Conservation (phyloP, 2,113 vertebrate species). For the Forbesichthys papilliferus region DNA sequence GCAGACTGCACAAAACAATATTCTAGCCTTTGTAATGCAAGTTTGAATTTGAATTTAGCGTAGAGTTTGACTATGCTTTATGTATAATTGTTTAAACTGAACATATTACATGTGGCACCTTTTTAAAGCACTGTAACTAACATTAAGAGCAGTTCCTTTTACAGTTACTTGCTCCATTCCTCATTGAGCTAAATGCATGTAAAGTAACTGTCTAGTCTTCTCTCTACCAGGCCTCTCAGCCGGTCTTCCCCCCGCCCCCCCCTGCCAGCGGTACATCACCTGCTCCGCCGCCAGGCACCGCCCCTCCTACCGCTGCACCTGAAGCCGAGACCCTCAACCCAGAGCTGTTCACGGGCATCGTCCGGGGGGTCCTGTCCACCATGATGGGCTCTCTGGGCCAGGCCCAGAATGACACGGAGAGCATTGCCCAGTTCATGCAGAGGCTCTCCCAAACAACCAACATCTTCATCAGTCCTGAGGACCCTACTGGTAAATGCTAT, state of each 20-base stretch:
- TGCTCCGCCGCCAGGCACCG: conserved; percentile 27
- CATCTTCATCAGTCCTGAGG: conserved; percentile 84
- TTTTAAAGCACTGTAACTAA: too few relatives aligned
- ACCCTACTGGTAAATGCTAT: conserved; percentile 74
- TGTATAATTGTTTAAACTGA: too few relatives aligned
- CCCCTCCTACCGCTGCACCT: conserved; percentile 25
- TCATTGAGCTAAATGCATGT: too few relatives aligned
- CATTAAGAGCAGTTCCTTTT: too few relatives aligned
- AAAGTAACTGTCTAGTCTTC: conserved; percentile 59
- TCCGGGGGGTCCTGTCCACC: conserved; percentile 87
- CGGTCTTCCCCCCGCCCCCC: conserved; percentile 23
- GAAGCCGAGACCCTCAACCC: conserved; percentile 79
- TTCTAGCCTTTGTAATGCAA: too few relatives aligned
- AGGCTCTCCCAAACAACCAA: conserved; percentile 88
- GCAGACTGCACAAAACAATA: too few relatives aligned
- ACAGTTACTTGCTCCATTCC: too few relatives aligned
- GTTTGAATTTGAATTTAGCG: too few relatives aligned
- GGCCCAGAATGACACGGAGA: conserved; percentile 85
- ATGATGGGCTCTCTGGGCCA: conserved; percentile 90
- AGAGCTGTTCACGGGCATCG: conserved; percentile 88
- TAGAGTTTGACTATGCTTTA: too few relatives aligned
- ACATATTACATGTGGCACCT: too few relatives aligned
- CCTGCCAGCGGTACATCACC: conserved; percentile 19
- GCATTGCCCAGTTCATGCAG: conserved; percentile 91
- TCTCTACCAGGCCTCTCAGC: conserved; percentile 47